A percentile compares a stretch with the other conserved stretches of the same genome.
phyloP scores from a whole-genome alignment of 2,113 vertebrate genomes.

The Hyperoodon ampullatus region DNA sequence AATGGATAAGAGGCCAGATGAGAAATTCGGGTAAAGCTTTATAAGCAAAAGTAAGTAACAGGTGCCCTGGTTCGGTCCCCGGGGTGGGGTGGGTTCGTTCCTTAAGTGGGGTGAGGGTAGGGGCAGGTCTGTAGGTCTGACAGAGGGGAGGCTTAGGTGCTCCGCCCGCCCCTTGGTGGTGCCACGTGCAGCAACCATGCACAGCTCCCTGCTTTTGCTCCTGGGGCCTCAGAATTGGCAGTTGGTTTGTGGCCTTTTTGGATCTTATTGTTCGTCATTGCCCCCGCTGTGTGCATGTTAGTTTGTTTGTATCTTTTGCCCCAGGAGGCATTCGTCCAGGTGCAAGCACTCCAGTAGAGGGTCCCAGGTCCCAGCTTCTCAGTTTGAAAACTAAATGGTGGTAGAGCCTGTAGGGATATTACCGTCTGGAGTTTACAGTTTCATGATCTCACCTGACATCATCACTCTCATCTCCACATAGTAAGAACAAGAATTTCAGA shows the following conservation, averaged over 20 bases:
- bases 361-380: background rate
- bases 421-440: background rate
- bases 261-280: no score
- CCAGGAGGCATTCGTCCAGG: no score
- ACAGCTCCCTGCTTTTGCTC: background rate
- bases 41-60: no score
- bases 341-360: no score
- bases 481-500: background rate
- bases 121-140: background rate
- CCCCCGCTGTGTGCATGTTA: no score
- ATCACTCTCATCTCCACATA: background rate
- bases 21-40: background rate
- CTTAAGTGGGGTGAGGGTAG: background rate
- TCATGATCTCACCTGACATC: background rate
- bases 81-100: background rate
- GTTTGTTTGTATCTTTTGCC: no score
- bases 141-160: rapidly evolving
- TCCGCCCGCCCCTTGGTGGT: background rate
- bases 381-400: background rate
- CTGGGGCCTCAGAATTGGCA: background rate
- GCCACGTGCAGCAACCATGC: rapidly evolving
- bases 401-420: rapidly evolving
- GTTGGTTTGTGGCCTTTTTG: background rate
- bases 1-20: background rate
- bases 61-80: background rate